A percentile compares a stretch with the other conserved stretches of the same genome.
Conservation (phyloP, 2,888 invertebrate genomes). For the Protonemura montana region DNA sequence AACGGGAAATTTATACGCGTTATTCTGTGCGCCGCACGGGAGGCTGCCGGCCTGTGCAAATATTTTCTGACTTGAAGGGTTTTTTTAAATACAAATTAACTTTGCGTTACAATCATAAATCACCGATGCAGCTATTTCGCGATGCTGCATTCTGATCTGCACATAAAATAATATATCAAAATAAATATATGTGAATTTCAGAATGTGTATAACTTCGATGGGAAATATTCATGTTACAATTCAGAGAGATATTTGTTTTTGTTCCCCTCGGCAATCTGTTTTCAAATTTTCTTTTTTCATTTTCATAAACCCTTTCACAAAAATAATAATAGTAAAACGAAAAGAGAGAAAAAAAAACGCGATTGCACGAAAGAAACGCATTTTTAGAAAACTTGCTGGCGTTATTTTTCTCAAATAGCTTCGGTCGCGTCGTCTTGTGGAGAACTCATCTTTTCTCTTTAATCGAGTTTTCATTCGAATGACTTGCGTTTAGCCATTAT, state of each 20-base stretch:
- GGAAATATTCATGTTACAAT: background rate
- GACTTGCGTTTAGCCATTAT: slow-evolving; percentile 40
- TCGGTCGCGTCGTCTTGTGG: slow-evolving; percentile 15
- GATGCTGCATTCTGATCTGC: background rate
- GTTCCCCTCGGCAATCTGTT: background rate
- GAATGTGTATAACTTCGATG: background rate
- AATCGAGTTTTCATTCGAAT: slow-evolving; percentile 41
- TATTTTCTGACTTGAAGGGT: background rate
- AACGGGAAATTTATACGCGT: slow-evolving; percentile 7
- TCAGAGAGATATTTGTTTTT: background rate
- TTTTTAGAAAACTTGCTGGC: background rate
- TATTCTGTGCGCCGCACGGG: background rate
- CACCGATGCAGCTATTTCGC: background rate
- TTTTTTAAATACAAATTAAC: slow-evolving; percentile 12
- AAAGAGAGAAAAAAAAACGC: background rate
- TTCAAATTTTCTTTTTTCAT: background rate
- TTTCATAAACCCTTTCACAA: slow-evolving; percentile 13
- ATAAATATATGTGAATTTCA: background rate
- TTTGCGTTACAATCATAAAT: background rate
- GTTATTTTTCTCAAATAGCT: slow-evolving; percentile 37
- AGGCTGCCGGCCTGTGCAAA: background rate
- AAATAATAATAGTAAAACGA: slow-evolving; percentile 3
- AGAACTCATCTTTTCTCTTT: slow-evolving; percentile 40
- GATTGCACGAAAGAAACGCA: background rate
- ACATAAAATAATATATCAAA: background rate